Evolutionary conservation across 2,888 invertebrate species (phyloP).

Genomic region (Branchipolynoe longqiensis): DNA sequence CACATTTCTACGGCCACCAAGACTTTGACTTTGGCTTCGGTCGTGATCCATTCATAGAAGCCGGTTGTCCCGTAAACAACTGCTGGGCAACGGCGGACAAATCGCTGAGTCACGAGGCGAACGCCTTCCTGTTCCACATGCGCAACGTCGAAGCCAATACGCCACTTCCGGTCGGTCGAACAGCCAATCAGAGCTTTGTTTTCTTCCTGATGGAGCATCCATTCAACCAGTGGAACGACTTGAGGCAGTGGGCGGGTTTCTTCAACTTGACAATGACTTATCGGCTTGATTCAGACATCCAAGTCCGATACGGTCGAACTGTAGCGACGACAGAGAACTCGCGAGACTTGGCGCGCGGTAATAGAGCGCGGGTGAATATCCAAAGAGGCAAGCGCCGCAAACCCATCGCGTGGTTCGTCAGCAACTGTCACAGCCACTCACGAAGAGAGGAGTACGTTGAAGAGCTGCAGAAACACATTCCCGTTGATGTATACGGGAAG

Average conservation of each 20-base stretch:
- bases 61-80: slow-evolving; percentile 61
- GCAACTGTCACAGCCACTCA: slow-evolving; percentile 68
- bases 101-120: slow-evolving; percentile 53
- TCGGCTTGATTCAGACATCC: slow-evolving; percentile 69
- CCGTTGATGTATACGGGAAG: slow-evolving; percentile 68
- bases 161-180: slow-evolving; percentile 23
- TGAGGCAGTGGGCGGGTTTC: slow-evolving; percentile 27
- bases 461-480: slow-evolving; percentile 66
- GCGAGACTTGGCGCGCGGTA: background rate
- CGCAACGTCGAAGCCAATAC: slow-evolving; percentile 50
- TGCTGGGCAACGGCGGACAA: slow-evolving; percentile 62
- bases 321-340: background rate
- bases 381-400: slow-evolving; percentile 32
- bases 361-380: too few species aligned
- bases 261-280: slow-evolving; percentile 73
- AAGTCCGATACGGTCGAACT: slow-evolving; percentile 64
- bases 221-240: slow-evolving; percentile 58
- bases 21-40: slow-evolving; percentile 65
- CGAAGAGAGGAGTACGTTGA: slow-evolving; percentile 67
- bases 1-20: slow-evolving; percentile 56
- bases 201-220: slow-evolving; percentile 61
- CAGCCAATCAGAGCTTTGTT: slow-evolving; percentile 51
- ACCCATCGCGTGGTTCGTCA: slow-evolving; percentile 70
- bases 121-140: slow-evolving; percentile 66
- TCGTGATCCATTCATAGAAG: slow-evolving; percentile 60